Conservation (phyloP, 2,888 invertebrate species). For the Xestia xanthographa region DNA sequence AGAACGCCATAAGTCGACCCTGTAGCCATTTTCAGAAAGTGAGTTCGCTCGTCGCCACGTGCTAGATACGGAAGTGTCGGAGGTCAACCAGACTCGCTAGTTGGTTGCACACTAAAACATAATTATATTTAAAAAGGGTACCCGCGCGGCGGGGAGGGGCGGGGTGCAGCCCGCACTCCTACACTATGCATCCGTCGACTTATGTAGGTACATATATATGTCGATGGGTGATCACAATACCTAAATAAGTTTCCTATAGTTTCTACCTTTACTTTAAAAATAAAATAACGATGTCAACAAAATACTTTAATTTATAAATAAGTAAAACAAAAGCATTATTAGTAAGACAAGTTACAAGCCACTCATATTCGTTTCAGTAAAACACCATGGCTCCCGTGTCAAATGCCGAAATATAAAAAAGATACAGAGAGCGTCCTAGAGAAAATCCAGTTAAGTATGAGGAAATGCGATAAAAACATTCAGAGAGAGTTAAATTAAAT, state of each 20-base stretch:
- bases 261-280: conserved; percentile 21
- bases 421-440: conserved; percentile 44
- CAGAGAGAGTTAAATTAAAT: conserved; percentile 43
- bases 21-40: too few species aligned
- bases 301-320: conserved; percentile 25
- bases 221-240: conserved; percentile 8
- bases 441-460: conserved; percentile 50
- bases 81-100: too few species aligned
- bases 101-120: too few species aligned
- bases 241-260: conserved; percentile 13
- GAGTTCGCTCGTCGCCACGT: too few species aligned
- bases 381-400: conserved; percentile 38
- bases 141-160: too few species aligned
- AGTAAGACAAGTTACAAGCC: conserved; percentile 1
- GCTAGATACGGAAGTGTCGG: too few species aligned
- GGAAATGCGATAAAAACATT: conserved; percentile 42
- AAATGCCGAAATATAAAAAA: conserved; percentile 50
- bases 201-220: conserved; percentile 1
- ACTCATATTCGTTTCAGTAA: conserved; percentile 36
- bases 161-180: too few species aligned
- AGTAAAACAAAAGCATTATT: conserved; percentile 25
- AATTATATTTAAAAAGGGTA: too few species aligned
- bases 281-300: background rate
- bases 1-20: too few species aligned
- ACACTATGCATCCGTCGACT: too few species aligned